Conservation (phyloP, 2,888 invertebrate species). For the Electrophaes corylata region DNA sequence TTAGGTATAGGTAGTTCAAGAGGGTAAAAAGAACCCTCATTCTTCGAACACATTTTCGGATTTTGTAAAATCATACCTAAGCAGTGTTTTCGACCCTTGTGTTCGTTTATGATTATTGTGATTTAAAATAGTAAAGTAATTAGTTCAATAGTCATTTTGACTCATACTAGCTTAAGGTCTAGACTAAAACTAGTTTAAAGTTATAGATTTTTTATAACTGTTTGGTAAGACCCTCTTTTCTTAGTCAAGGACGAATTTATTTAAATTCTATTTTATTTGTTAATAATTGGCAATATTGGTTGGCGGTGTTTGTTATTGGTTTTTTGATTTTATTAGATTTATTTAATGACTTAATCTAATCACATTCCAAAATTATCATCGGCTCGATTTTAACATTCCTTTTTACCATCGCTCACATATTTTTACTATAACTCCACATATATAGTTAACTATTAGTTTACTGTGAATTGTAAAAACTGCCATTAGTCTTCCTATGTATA, state of each 20-base stretch:
- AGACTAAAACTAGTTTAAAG: slow-evolving; percentile 7
- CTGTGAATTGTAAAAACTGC: slow-evolving; percentile 1
- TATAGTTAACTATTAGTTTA: neutral
- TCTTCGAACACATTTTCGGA: neutral
- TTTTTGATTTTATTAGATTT: slow-evolving; percentile 7
- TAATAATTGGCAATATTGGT: slow-evolving; percentile 9
- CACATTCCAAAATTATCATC: slow-evolving; percentile 24
- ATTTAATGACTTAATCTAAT: neutral
- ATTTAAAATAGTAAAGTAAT: slow-evolving; percentile 27
- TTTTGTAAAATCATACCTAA: slow-evolving; percentile 4
- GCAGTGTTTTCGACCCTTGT: slow-evolving; percentile 6
- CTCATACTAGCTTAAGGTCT: slow-evolving; percentile 18
- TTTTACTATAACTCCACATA: neutral
- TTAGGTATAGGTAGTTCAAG: slow-evolving; percentile 3
- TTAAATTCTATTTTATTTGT: slow-evolving; percentile 24
- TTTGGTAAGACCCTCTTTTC: slow-evolving; percentile 18
- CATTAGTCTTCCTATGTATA: slow-evolving; percentile 12
- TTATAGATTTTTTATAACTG: neutral
- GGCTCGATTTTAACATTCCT: slow-evolving; percentile 23
- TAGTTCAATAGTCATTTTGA: slow-evolving; percentile 25
- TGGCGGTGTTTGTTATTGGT: slow-evolving; percentile 20
- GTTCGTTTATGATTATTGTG: slow-evolving; percentile 29
- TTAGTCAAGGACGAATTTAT: slow-evolving; percentile 42
- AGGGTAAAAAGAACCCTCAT: neutral
- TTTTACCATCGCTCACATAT: neutral